phyloP scores from a whole-genome alignment of 2,888 invertebrate species.

The Troides aeacus region DNA sequence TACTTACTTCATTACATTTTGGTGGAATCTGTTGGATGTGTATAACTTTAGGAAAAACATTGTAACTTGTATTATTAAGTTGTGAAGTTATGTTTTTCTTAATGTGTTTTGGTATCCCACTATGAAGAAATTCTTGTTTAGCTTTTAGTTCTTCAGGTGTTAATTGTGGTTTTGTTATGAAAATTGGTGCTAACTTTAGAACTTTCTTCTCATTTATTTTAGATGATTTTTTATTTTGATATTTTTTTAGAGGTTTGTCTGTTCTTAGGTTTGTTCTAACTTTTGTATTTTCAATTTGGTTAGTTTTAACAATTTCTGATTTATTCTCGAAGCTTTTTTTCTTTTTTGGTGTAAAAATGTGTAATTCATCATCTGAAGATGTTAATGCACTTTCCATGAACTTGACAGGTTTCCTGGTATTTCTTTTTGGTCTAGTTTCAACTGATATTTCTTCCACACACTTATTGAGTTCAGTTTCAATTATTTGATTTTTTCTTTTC shows the following conservation, averaged over 20 bases:
- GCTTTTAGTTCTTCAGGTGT: constrained; percentile 82
- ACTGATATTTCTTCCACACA: constrained; percentile 27
- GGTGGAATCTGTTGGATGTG: constrained; percentile 81
- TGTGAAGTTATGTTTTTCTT: constrained; percentile 78
- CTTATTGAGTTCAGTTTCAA: constrained; percentile 18
- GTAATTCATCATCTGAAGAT: constrained; percentile 67
- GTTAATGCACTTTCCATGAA: constrained; percentile 55
- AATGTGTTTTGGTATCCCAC: constrained; percentile 84
- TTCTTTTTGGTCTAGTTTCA: constrained; percentile 58
- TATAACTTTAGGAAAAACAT: constrained; percentile 81
- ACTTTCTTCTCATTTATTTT: constrained; percentile 34
- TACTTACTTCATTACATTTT: constrained; percentile 5
- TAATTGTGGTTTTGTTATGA: constrained; percentile 79
- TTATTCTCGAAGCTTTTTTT: constrained; percentile 40
- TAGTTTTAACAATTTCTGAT: background rate
- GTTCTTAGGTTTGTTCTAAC: background rate
- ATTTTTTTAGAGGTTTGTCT: constrained; percentile 1
- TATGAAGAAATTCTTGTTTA: constrained; percentile 84
- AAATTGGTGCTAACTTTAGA: constrained; percentile 85
- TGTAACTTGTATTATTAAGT: constrained; percentile 58
- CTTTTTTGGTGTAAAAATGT: constrained; percentile 71
- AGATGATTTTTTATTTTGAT: constrained; percentile 3
- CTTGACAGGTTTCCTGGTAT: constrained; percentile 62
- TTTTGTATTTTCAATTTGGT: constrained; percentile 1
- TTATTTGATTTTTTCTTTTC: constrained; percentile 35